phyloP scores from a whole-genome alignment of 2,113 vertebrate genomes.

The Etia nguti region DNA sequence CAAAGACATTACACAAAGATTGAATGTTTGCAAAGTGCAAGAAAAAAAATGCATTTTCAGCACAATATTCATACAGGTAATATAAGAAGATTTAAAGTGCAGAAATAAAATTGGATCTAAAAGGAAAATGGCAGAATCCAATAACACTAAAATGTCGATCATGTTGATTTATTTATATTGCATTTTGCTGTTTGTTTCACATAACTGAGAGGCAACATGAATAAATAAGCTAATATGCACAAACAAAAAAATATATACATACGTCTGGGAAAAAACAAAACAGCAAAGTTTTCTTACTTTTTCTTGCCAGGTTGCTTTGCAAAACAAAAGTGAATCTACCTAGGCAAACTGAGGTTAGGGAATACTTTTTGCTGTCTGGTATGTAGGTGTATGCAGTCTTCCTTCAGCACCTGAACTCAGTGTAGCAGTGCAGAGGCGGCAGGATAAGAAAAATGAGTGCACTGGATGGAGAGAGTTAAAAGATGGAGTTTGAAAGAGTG shows the following conservation, averaged over 20 bases:
- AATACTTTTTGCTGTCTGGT: background rate
- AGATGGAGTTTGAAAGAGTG: background rate
- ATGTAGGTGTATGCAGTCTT: slow-evolving; percentile 6
- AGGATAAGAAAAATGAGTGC: background rate
- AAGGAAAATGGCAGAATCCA: background rate
- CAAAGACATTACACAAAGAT: background rate
- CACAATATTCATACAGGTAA: background rate
- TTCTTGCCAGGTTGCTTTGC: background rate
- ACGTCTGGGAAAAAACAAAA: background rate
- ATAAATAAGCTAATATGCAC: background rate
- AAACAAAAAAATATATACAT: background rate
- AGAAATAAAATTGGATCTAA: background rate
- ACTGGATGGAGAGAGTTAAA: background rate
- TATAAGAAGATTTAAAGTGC: background rate
- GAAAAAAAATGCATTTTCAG: background rate
- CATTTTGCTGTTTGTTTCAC: background rate
- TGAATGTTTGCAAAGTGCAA: background rate
- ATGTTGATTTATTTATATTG: background rate
- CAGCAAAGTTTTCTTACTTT: background rate
- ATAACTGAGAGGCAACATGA: background rate
- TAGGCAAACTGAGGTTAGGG: background rate
- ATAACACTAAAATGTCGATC: background rate
- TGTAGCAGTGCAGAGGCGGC: background rate
- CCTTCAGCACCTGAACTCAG: background rate
- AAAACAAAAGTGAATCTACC: background rate